Base-by-base conservation (phyloP, 2,113 vertebrate genomes). In the Plotosus lineatus region DNA sequence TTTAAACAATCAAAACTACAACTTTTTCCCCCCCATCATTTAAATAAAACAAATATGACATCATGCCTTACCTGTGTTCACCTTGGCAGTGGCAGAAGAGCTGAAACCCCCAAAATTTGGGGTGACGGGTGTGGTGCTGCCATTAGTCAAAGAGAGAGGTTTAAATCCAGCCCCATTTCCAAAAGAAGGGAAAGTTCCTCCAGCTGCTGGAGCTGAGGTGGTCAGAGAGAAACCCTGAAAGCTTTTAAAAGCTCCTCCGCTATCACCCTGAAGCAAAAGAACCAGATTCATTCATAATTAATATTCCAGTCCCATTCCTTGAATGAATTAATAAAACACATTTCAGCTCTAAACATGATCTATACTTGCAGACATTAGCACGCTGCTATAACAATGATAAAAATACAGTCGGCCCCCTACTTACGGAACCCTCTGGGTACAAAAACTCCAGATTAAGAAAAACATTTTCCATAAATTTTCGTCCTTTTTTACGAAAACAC, bases 201-300 rank as follows among this genome's bases (percentile, higher is more conserved):
- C 85, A 58, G 83, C 33, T 3, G 86, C 89, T 53, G 87, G 88
- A 17, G 93, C 82, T 31, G 93, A 84, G 2, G 90, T 42, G 0
- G 91, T 68, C 86, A 96, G 15, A 51, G 92, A 86, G 48, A 94
- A 95, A 0, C 97, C 97, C 91, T 96, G 96, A 80, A 99, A 99
- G 0, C 94, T 94, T 90, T 97, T 98, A 88, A 99, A 98, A 44
- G 96, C 92, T n/a, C 93, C 95, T 72, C 90, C 89, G 0, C 85
- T 83, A 36, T 97, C 96, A 3, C 92, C 81, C 98, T 99, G 87
- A 11, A 88, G 83, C 38, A 79, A 58, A 81, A 0, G 14, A 0
- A 82, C 82, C 68, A 46, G 76, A 71, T 23, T 50, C 36, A 74
- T 65, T 21, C 0, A 53, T 80, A 46, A 84, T 84, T 78, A 17